Percentiles rank a stretch among this genome's conserved stretches.
Conservation (phyloP, 1,140 invertebrate genomes). For the Vanessa atalanta region DNA sequence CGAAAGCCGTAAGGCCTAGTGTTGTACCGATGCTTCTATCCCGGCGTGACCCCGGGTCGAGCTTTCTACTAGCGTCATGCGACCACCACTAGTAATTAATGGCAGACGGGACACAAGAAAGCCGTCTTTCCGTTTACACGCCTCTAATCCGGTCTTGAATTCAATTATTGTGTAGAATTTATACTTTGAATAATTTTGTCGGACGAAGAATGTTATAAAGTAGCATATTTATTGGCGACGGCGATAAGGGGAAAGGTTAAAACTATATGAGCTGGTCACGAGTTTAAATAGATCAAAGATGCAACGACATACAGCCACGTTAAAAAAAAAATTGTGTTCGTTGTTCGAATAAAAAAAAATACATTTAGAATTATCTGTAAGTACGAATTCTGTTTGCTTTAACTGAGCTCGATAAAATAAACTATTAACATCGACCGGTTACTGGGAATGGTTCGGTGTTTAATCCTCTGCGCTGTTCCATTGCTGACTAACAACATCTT, state of each 20-base stretch:
- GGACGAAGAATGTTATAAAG: constrained; percentile 31
- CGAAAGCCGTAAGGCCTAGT: constrained; percentile 34
- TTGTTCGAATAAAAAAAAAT: no score
- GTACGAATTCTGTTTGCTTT: no score
- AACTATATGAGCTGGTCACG: neutral
- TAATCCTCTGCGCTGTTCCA: no score
- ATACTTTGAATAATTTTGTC: constrained; percentile 24
- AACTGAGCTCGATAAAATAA: no score
- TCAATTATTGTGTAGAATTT: constrained; percentile 39
- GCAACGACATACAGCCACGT: neutral
- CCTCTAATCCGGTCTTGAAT: constrained; percentile 40
- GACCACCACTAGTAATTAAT: constrained; percentile 45
- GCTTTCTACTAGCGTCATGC: constrained; percentile 46
- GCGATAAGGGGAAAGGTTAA: constrained; percentile 8
- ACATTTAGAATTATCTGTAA: no score
- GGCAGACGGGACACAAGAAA: constrained; percentile 34
- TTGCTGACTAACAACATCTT: no score
- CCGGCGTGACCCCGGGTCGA: constrained; percentile 46
- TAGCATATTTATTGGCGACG: constrained; percentile 16
- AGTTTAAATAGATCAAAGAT: constrained; percentile 5
- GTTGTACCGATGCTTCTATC: constrained; percentile 29
- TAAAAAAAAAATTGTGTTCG: neutral
- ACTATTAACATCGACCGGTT: no score
- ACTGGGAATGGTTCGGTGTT: no score
- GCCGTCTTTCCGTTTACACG: constrained; percentile 40